phyloP scores from a whole-genome alignment of 2,888 invertebrate species.

The Tipula vernalis region DNA sequence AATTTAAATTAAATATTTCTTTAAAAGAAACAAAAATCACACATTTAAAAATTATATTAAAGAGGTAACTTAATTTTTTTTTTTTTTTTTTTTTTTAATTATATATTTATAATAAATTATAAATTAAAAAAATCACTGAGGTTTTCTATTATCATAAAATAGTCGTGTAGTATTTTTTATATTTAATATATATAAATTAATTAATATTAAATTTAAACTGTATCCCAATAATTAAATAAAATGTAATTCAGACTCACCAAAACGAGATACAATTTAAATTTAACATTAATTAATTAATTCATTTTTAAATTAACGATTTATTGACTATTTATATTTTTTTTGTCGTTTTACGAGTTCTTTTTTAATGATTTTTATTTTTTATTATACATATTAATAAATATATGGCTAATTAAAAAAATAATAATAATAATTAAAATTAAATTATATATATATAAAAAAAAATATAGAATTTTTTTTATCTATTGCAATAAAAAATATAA shows the following conservation, averaged over 20 bases:
- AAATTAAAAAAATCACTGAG: slow-evolving; percentile 9
- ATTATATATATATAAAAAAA: background rate
- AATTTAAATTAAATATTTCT: slow-evolving; percentile 6
- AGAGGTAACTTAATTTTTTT: background rate
- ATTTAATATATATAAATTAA: background rate
- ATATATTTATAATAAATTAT: slow-evolving; percentile 1
- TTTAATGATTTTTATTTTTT: slow-evolving; percentile 4
- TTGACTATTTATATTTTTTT: background rate
- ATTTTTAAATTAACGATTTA: background rate
- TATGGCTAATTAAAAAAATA: slow-evolving; percentile 8
- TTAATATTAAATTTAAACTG: background rate
- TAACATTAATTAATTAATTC: background rate
- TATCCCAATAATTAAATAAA: slow-evolving; percentile 20
- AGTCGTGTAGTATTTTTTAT: background rate
- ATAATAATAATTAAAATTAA: slow-evolving; percentile 6
- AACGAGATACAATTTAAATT: slow-evolving; percentile 9
- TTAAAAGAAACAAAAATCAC: slow-evolving; percentile 9
- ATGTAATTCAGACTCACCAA: slow-evolving; percentile 36
- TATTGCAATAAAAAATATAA: slow-evolving; percentile 7
- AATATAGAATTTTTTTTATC: slow-evolving; percentile 7
- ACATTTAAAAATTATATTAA: slow-evolving; percentile 8
- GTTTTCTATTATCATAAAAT: background rate
- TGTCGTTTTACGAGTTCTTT: background rate
- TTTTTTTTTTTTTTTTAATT: background rate
- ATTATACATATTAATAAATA: background rate